A percentile compares a stretch with the other conserved stretches of the same genome.
These are phyloP conservation scores for Agelaius tricolor DNA, from an alignment of 2,113 vertebrate species.

Conservation along the genomic window DNA sequence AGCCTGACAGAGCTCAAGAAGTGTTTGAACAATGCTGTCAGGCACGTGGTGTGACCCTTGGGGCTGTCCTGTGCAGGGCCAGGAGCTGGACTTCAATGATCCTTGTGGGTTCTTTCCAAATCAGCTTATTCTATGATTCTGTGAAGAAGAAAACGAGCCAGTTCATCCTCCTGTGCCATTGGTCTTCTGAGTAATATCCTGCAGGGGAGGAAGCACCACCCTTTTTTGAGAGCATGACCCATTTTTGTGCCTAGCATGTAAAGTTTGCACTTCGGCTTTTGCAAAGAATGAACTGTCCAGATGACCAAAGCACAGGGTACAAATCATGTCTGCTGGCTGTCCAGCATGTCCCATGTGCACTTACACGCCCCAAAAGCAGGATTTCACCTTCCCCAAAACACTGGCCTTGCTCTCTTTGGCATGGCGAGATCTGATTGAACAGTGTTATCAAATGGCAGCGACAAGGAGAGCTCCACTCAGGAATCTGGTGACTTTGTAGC, in stretches of 20 bases:
- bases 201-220: no score
- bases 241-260: not conserved
- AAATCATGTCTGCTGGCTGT: not conserved
- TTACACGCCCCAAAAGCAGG: rapidly evolving
- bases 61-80: not conserved
- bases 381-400: not conserved
- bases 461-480: not conserved
- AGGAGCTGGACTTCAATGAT: rapidly evolving
- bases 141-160: not conserved
- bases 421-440: rapidly evolving
- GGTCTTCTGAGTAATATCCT: not conserved
- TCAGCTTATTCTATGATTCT: not conserved
- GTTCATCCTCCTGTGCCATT: not conserved
- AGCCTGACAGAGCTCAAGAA: not conserved
- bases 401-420: not conserved
- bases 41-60: not conserved
- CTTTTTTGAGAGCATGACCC: not conserved
- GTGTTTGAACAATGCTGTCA: not conserved
- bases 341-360: not conserved
- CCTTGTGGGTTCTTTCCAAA: not conserved
- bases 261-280: not conserved
- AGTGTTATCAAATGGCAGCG: rapidly evolving
- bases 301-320: not conserved
- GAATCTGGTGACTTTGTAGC: not conserved
- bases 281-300: not conserved